Evolutionary conservation across 2,797 vertebrate species (phyloP).

Genomic region (Sebastiscus tertius): DNA sequence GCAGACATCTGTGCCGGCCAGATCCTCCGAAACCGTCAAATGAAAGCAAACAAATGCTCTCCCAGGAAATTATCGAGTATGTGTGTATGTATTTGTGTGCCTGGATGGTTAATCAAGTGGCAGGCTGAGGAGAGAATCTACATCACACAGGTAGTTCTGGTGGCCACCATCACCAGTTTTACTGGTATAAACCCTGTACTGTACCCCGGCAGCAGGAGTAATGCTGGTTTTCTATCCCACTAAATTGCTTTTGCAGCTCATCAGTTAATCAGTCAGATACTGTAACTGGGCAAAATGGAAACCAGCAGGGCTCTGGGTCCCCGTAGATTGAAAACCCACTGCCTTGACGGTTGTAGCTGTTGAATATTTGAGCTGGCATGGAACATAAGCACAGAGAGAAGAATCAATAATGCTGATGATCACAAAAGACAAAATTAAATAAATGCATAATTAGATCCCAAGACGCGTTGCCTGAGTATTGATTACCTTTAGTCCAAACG

Average conservation of each 20-base stretch:
- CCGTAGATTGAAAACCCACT: not conserved
- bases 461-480: not conserved
- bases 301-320: not conserved
- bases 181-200: constrained; percentile 1
- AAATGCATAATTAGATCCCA: constrained; percentile 2
- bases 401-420: not conserved
- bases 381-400: not conserved
- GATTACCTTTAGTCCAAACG: not conserved
- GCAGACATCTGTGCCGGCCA: constrained; percentile 58
- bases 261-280: not conserved
- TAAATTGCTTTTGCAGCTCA: not conserved
- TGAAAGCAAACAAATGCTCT: constrained; percentile 65
- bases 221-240: not conserved
- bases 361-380: not conserved
- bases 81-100: constrained; percentile 4
- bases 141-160: constrained; percentile 45
- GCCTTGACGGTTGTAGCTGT: not conserved
- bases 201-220: not conserved
- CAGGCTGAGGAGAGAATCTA: constrained; percentile 21
- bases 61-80: constrained; percentile 27
- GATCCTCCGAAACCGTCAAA: constrained; percentile 48
- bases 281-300: not conserved
- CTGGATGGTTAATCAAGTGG: constrained; percentile 22
- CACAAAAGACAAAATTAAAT: constrained; percentile 1
- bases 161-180: not conserved